Evolutionary conservation across 2,888 invertebrate genomes (phyloP).

Genomic region (Parelbella ahira): DNA sequence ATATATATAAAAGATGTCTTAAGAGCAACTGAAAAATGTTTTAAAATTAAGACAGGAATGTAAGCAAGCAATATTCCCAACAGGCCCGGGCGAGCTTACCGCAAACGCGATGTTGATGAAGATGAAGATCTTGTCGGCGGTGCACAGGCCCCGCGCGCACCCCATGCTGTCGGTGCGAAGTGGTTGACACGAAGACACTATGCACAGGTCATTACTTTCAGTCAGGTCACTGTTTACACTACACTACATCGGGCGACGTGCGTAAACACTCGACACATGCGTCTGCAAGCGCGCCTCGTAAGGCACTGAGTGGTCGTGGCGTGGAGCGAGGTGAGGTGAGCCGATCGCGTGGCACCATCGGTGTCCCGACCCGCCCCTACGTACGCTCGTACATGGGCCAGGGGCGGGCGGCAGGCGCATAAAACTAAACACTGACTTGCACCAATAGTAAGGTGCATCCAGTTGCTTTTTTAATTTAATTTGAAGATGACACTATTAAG

Average conservation of each 20-base stretch:
- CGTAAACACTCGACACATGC: conserved; percentile 13
- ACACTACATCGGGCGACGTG: conserved; percentile 22
- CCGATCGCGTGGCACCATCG: conserved; percentile 1
- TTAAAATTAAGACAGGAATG: too few relatives aligned
- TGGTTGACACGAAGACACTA: conserved; percentile 13
- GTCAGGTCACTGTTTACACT: conserved; percentile 26
- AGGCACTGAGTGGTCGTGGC: conserved; percentile 54
- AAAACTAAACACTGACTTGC: too few relatives aligned
- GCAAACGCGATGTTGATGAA: conserved; percentile 75
- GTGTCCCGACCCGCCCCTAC: conserved; percentile 2
- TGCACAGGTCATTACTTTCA: conserved; percentile 24
- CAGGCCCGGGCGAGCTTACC: conserved; percentile 43
- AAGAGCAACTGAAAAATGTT: too few relatives aligned
- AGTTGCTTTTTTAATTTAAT: too few relatives aligned
- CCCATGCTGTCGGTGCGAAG: conserved; percentile 41
- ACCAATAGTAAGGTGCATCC: too few relatives aligned
- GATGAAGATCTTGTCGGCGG: conserved; percentile 67
- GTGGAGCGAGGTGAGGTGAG: conserved; percentile 3
- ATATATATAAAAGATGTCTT: too few relatives aligned
- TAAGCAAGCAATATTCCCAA: conserved; percentile 7
- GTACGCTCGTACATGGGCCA: too few relatives aligned
- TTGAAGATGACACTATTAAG: too few relatives aligned
- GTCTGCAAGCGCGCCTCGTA: conserved; percentile 45
- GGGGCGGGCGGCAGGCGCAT: too few relatives aligned
- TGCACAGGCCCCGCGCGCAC: conserved; percentile 58